Evolutionary conservation across 1,140 invertebrate species (phyloP).

Genomic region (Polypedilum vanderplanki): DNA sequence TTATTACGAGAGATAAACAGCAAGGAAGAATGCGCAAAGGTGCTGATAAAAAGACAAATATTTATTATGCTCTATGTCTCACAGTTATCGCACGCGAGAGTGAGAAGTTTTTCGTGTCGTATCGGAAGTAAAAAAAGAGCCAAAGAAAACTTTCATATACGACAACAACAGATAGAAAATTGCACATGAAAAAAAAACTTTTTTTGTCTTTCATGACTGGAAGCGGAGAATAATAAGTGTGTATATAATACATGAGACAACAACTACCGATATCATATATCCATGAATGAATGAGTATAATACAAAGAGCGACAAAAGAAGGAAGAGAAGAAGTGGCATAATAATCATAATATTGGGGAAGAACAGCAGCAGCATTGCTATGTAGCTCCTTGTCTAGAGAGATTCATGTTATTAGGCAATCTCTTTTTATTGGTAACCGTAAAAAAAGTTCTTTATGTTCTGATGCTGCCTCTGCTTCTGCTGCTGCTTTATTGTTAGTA

Average conservation of each 20-base stretch:
- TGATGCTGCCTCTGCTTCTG: not conserved
- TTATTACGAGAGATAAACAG: not conserved
- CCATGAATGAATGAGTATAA: not conserved
- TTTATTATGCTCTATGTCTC: conserved; percentile 7
- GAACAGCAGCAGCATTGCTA: not conserved
- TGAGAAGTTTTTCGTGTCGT: not conserved
- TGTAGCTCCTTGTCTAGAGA: not conserved
- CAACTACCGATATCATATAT: not conserved
- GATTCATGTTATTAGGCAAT: conserved; percentile 25
- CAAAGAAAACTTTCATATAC: too few relatives aligned
- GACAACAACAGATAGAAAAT: too few relatives aligned
- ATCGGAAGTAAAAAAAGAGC: too few relatives aligned
- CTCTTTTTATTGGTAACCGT: conserved; percentile 21
- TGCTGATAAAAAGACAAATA: conserved; percentile 19
- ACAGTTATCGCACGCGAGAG: not conserved
- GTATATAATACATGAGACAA: not conserved
- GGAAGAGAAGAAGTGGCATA: conserved; percentile 1
- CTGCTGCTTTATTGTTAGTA: conserved; percentile 9
- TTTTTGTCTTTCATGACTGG: too few relatives aligned
- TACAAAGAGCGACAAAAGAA: not conserved
- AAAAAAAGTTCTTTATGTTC: conserved; percentile 27
- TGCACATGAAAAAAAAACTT: too few relatives aligned
- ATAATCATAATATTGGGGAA: conserved; percentile 19
- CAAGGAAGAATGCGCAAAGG: not conserved
- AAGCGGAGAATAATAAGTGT: too few relatives aligned